Evolutionary conservation across 1,140 invertebrate genomes (phyloP).

Genomic region (Trialeurodes vaporariorum): DNA sequence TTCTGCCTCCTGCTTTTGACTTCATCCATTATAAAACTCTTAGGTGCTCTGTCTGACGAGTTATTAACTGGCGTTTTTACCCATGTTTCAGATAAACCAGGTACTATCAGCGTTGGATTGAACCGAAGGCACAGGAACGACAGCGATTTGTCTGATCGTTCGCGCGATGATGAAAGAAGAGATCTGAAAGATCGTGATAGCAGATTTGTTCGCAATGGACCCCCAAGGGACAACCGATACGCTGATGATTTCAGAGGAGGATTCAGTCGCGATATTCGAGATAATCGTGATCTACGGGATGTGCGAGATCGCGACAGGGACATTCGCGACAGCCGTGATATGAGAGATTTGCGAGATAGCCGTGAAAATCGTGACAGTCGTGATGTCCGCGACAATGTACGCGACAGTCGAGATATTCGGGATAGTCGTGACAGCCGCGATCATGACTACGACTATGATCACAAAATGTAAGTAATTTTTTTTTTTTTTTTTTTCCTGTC

Average conservation of each 20-base stretch:
- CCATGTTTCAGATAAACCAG: neutral
- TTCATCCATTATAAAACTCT: no score
- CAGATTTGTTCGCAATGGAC: neutral
- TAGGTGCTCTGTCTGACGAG: no score
- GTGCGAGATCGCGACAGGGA: neutral
- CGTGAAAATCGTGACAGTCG: neutral
- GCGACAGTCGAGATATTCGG: neutral
- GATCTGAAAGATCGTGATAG: neutral
- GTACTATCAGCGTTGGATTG: neutral
- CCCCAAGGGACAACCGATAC: neutral
- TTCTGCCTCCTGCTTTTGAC: no score
- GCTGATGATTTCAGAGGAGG: neutral
- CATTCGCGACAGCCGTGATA: neutral
- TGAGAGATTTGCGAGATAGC: neutral
- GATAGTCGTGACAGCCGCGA: neutral
- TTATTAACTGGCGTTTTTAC: no score
- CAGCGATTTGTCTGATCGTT: neutral
- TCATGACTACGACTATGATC: neutral
- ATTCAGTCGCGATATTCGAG: neutral
- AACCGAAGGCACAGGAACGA: neutral
- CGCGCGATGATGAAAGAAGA: neutral
- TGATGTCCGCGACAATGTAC: neutral
- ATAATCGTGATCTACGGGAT: neutral
- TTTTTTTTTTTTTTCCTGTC: no score
- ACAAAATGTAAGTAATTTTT: neutral